Evolutionary conservation across 1,140 invertebrate species (phyloP).

Genomic region (Pogonomyrmex barbatus): DNA sequence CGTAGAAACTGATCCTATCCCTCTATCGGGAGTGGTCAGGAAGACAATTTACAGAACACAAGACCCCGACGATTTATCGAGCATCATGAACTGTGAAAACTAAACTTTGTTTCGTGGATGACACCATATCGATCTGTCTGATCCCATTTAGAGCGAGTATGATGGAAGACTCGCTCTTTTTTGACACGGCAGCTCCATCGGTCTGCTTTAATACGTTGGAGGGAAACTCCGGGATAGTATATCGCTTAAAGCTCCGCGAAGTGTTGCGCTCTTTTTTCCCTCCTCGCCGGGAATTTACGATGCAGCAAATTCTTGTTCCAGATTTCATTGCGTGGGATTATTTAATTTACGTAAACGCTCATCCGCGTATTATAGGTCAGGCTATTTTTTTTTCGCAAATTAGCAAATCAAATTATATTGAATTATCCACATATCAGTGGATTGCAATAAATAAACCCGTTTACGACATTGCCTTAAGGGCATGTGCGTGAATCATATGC

Average conservation of each 20-base stretch:
- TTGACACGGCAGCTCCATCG: conserved; percentile 33
- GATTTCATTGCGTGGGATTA: conserved; percentile 58
- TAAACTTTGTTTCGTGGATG: conserved; percentile 52
- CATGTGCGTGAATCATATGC: background rate
- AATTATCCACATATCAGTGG: conserved; percentile 27
- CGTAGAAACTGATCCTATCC: background rate
- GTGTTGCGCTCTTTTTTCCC: conserved; percentile 53
- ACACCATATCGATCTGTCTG: conserved; percentile 41
- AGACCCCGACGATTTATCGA: conserved; percentile 20
- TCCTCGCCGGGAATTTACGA: conserved; percentile 56
- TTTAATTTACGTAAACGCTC: conserved; percentile 53
- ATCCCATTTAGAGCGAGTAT: conserved; percentile 35
- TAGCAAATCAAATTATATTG: conserved; percentile 41
- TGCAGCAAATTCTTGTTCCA: conserved; percentile 61
- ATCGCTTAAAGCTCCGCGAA: conserved; percentile 59
- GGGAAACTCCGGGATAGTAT: conserved; percentile 48
- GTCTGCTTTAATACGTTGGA: conserved; percentile 51
- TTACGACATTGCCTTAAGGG: conserved; percentile 1
- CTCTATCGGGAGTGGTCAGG: background rate
- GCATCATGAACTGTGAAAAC: conserved; percentile 15
- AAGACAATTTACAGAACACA: conserved; percentile 15
- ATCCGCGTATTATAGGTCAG: conserved; percentile 27
- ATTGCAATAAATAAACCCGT: conserved; percentile 23
- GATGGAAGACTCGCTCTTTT: conserved; percentile 18
- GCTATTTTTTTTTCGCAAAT: conserved; percentile 21